Conservation (phyloP, 2,888 invertebrate species). For the Automeris io region DNA sequence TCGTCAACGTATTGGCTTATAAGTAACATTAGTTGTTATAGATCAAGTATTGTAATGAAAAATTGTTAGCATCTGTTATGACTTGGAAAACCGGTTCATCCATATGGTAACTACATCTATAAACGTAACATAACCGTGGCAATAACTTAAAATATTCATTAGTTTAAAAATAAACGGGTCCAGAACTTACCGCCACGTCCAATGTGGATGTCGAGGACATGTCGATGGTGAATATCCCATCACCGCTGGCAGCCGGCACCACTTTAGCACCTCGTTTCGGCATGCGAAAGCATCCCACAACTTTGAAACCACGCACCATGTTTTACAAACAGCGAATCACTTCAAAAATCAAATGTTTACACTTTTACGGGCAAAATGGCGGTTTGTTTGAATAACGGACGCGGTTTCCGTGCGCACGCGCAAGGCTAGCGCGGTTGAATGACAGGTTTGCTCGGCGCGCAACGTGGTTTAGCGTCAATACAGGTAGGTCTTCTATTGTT, state of each 20-base stretch:
- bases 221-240: conserved; percentile 57
- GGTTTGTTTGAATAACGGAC: conserved; percentile 17
- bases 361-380: conserved; percentile 18
- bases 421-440: conserved; percentile 45
- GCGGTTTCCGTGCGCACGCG: conserved; percentile 48
- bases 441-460: conserved; percentile 53
- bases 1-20: too few relatives aligned
- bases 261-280: conserved; percentile 53
- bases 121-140: background rate
- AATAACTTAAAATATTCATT: background rate
- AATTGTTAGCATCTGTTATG: background rate
- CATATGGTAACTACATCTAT: background rate
- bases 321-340: conserved; percentile 14
- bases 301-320: conserved; percentile 60
- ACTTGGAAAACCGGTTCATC: background rate
- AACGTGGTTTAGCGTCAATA: conserved; percentile 20
- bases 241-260: conserved; percentile 43
- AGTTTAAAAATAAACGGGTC: background rate
- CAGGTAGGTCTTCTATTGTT: conserved; percentile 34
- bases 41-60: too few relatives aligned
- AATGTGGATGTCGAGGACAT: conserved; percentile 59
- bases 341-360: conserved; percentile 14
- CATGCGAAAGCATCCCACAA: conserved; percentile 55
- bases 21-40: too few relatives aligned
- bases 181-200: conserved; percentile 52